These are phyloP conservation scores for Theretra japonica DNA, from an alignment of 2,888 invertebrate genomes.

Conservation along the genomic window DNA sequence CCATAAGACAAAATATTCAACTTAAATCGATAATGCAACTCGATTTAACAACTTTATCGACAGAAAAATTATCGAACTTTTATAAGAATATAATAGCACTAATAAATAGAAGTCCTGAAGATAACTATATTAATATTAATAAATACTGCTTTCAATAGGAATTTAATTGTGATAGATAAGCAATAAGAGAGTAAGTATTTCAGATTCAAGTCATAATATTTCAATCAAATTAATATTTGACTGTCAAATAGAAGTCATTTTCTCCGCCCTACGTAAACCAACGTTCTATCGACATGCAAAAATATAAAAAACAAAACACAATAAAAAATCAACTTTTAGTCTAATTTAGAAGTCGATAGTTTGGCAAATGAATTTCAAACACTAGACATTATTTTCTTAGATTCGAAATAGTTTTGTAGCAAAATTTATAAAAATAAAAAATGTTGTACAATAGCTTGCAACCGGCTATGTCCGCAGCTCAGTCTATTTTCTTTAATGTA, in stretches of 20 bases:
- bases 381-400: constrained; percentile 5
- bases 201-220: not conserved
- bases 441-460: not conserved
- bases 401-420: not conserved
- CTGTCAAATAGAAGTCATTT: constrained; percentile 4
- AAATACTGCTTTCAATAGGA: not conserved
- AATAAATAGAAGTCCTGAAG: not conserved
- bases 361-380: constrained; percentile 17
- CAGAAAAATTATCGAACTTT: not conserved
- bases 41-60: not conserved
- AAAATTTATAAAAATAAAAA: constrained; percentile 23
- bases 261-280: not conserved
- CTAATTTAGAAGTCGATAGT: constrained; percentile 13
- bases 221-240: constrained; percentile 10
- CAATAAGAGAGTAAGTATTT: not conserved
- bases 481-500: not conserved
- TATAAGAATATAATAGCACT: not conserved
- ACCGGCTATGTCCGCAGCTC: not conserved
- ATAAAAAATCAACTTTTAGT: not conserved
- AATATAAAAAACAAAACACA: not conserved
- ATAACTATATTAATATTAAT: not conserved
- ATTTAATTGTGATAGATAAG: not conserved
- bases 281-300: not conserved
- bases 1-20: not conserved
- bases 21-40: not conserved